Evolutionary conservation across 37 sponge, comb jelly and placozoan genomes (phyloP).

Genomic region (Crambe crambe): DNA sequence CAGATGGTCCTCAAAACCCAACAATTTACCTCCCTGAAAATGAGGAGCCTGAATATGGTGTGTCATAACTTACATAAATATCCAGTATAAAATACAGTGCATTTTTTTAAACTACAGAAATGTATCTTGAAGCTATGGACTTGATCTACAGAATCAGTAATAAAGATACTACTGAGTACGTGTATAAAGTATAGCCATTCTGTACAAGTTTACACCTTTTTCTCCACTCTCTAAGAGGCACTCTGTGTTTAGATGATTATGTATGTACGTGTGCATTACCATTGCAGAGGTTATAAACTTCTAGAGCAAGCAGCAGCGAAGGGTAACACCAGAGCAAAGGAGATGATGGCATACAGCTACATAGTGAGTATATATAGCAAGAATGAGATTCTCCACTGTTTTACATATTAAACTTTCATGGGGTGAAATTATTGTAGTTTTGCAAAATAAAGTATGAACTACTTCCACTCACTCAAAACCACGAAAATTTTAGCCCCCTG

Average conservation of each 20-base stretch:
- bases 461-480: too few species aligned
- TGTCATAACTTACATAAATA: too few species aligned
- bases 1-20: not conserved
- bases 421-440: not conserved
- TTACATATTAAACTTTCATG: not conserved
- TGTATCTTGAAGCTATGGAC: not conserved
- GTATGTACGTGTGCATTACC: not conserved
- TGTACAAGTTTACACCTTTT: not conserved
- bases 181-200: not conserved
- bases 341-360: slow-evolving; percentile 52
- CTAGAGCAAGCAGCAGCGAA: not conserved
- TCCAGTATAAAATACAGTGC: not conserved
- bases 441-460: not conserved
- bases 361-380: slow-evolving; percentile 45
- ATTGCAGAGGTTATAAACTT: not conserved
- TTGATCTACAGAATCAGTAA: not conserved
- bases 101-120: not conserved
- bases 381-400: not conserved
- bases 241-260: too few species aligned
- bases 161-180: not conserved
- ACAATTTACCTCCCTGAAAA: not conserved
- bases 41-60: slow-evolving; percentile 8
- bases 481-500: too few species aligned
- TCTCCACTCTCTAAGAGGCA: too few species aligned
- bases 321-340: slow-evolving; percentile 66